Evolutionary conservation across 2,797 vertebrate species (phyloP), one percentile per base, ranked within the genome.

Genomic region (Brotogeris chrysoptera): DNA sequence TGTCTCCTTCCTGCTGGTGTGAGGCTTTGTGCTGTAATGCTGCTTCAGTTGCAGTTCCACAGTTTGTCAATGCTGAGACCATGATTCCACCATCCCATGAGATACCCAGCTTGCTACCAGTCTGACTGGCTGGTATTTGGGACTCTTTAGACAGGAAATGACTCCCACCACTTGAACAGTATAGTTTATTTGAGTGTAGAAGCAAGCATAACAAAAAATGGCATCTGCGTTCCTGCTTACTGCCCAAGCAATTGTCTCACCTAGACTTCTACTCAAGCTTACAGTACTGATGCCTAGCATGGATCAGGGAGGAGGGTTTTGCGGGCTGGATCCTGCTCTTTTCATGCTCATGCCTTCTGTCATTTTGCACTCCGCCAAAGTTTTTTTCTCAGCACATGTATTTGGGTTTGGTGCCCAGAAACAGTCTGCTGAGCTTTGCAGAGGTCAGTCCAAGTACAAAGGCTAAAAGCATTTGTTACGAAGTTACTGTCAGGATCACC

Each of bases 321-420:
- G 19, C 1, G 1, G 30, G 10, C 20, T 43, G 14, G 5, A 64
- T 88, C 17, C 52, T 70, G 18, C 12, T 15, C 14, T 64, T 15
- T 69, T 60, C 36, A 14, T 5, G 6, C 63, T 84, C 4, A 5
- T 70, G 73, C 13, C 32, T 23, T 79, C 41, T 65, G 30, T 23
- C 24, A 4, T 38, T 90, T 44, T 65, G n/a, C 86, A 64, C 25
- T 69, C 12, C 16, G 61, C 3, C 24, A 43, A 85, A 61, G 13
- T 27, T 81, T 70, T 88, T 91, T 53, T 68, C 34, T 88, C 38
- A 66, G n/a, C 20, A 59, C 2, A 1, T 27, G 4, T 52, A 19
- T 65, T 87, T 88, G 21, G n/a, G 76, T 91, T 86, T 87, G 34
- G 53, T 72, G 53, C 49, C 46, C 59, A 79, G 53, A 87, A 90